Evolutionary conservation across 2,888 invertebrate genomes (phyloP).

Genomic region (Yponomeuta evonymella): DNA sequence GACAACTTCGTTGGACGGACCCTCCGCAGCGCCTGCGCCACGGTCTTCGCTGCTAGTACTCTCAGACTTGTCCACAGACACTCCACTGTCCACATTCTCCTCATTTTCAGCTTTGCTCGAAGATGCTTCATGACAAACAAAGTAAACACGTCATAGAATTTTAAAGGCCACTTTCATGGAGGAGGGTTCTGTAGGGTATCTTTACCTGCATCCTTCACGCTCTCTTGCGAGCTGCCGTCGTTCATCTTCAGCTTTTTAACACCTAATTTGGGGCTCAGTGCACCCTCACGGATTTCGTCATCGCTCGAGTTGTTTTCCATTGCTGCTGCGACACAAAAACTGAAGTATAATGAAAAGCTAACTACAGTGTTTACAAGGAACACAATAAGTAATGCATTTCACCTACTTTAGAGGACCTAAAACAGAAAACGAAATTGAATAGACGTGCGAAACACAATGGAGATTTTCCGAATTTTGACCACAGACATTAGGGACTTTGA

Average conservation of each 20-base stretch:
- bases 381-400: neutral
- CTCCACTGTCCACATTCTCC: constrained; percentile 65
- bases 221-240: constrained; percentile 66
- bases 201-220: constrained; percentile 53
- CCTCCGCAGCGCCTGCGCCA: constrained; percentile 35
- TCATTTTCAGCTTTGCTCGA: constrained; percentile 41
- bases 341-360: constrained; percentile 20
- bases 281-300: constrained; percentile 57
- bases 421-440: neutral
- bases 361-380: neutral
- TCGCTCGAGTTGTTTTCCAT: constrained; percentile 68
- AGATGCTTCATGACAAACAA: constrained; percentile 18
- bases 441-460: neutral
- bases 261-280: constrained; percentile 46
- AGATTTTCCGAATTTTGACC: neutral
- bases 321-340: constrained; percentile 23
- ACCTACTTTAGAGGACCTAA: neutral
- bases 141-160: constrained; percentile 1
- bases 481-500: too few relatives aligned
- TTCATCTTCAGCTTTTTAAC: constrained; percentile 66
- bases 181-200: constrained; percentile 15
- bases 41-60: constrained; percentile 60
- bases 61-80: constrained; percentile 67
- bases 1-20: constrained; percentile 54
- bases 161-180: neutral